Evolutionary conservation across 2,797 vertebrate species (phyloP).

Genomic region (Lerista edwardsae): DNA sequence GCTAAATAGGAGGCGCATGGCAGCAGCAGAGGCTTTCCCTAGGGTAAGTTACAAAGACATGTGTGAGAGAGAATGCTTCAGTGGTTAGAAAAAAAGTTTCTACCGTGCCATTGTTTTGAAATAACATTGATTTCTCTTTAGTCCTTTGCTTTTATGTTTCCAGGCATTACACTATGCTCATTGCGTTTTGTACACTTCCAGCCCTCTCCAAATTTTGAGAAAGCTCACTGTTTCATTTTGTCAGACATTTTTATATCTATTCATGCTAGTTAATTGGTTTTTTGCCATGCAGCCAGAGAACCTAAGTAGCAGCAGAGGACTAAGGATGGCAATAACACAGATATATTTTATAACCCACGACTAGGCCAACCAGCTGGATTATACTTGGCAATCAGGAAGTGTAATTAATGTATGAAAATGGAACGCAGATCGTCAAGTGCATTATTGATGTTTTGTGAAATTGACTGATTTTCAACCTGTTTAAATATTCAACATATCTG

Average conservation of each 20-base stretch:
- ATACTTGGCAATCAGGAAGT: not conserved
- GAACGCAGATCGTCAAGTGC: not conserved
- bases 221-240: not conserved
- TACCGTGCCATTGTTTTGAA: not conserved
- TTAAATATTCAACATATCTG: conserved; percentile 15
- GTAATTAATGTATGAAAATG: conserved; percentile 24
- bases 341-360: not conserved
- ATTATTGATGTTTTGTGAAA: conserved; percentile 26
- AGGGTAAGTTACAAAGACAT: too few relatives aligned
- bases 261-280: not conserved
- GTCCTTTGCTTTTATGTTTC: not conserved
- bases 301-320: not conserved
- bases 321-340: not conserved
- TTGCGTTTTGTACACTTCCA: not conserved
- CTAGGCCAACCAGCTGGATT: conserved; percentile 9
- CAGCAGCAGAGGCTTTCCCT: too few relatives aligned
- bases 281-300: not conserved
- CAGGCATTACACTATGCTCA: not conserved
- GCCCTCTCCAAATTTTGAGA: not conserved
- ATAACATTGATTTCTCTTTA: not conserved
- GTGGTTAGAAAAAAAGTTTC: not conserved
- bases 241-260: not conserved
- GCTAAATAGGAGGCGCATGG: too few relatives aligned
- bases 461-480: conserved; percentile 2
- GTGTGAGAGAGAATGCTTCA: not conserved